Conservation (phyloP, 2,888 invertebrate species). For the Erynnis tages region DNA sequence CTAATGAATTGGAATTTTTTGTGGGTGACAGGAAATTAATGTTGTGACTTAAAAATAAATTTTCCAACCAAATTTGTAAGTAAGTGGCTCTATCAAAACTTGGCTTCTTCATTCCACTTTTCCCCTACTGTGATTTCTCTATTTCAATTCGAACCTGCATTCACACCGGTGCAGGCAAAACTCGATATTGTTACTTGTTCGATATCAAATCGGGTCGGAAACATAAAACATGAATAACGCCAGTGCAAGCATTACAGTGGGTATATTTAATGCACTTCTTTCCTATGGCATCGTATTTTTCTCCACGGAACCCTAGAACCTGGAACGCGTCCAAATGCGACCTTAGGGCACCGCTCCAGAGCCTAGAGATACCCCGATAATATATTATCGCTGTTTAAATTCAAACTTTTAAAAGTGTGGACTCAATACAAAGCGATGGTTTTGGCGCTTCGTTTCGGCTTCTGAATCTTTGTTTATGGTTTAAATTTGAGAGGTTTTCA, state of each 20-base stretch:
- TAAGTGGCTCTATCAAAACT: too few species aligned
- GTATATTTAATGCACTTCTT: slow-evolving; percentile 19
- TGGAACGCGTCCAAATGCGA: slow-evolving; percentile 31
- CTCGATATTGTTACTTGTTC: too few species aligned
- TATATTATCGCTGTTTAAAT: slow-evolving; percentile 37
- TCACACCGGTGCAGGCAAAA: background rate
- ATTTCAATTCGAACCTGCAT: too few species aligned
- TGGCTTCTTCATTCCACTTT: too few species aligned
- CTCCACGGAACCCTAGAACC: slow-evolving; percentile 7
- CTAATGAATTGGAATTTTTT: background rate
- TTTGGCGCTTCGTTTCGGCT: background rate
- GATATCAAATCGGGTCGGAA: background rate
- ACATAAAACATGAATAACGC: slow-evolving; percentile 1
- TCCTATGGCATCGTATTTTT: slow-evolving; percentile 20
- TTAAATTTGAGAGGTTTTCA: too few species aligned
- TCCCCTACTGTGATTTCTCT: too few species aligned
- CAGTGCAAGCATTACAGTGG: background rate
- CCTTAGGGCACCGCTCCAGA: slow-evolving; percentile 48
- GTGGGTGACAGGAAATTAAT: background rate
- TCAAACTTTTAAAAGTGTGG: slow-evolving; percentile 11
- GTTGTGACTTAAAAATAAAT: too few species aligned
- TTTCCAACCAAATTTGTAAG: too few species aligned
- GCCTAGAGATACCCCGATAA: slow-evolving; percentile 43
- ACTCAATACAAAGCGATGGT: background rate
- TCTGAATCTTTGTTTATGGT: background rate